Base-by-base conservation (phyloP, 2,113 vertebrate species). In the Orthonyx spaldingii region DNA sequence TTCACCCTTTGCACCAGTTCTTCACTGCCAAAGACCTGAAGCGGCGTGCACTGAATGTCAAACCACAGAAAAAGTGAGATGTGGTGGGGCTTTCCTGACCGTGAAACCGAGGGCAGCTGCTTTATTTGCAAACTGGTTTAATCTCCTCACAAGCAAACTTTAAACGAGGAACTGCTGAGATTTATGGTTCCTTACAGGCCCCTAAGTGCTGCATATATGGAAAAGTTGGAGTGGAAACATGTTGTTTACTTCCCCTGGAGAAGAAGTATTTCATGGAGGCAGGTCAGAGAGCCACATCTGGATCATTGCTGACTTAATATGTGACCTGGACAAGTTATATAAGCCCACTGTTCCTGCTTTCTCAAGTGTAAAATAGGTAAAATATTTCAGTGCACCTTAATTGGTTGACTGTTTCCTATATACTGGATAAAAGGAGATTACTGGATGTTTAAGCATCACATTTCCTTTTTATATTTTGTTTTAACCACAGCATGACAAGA, bases 321-420 rank as follows among this genome's bases (percentile, higher is more conserved):
- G 66, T 86, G 87, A 87, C 80, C 64, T 60, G 71, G 21, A 84
- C n/a, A 61, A 94, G 60, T 85, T 94, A 85, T 19, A 92, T 87
- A 77, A 96, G 70, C 42, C 52, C 64, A 92, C 84, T 96, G 95
- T 96, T 87, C 90, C 89, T 96, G 94, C 85, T 89, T 97, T 72
- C 71, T 95, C 89, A 84, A 71, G 94, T 80, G 82, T 92, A 87
- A 95, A 97, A 84, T 35, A 90, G 69, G 57, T 81, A 91, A 87
- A 96, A 80, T 90, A 92, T 80, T 92, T 84, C 71, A 74, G 42
- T 57, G 60, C 70, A 81, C 65, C 50, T 87, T 90, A 95, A 85
- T 90, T 94, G 82, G 55, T 60, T 78, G 65, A 52, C 68, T 28
- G 21, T 79, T 96, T 95, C 78, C 79, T 87, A 68, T 32, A 52